A percentile compares a stretch with the other conserved stretches of the same genome.
These are phyloP conservation scores for Myrmecophaga tridactyla DNA, from an alignment of 2,113 vertebrate genomes.

Conservation along the genomic window DNA sequence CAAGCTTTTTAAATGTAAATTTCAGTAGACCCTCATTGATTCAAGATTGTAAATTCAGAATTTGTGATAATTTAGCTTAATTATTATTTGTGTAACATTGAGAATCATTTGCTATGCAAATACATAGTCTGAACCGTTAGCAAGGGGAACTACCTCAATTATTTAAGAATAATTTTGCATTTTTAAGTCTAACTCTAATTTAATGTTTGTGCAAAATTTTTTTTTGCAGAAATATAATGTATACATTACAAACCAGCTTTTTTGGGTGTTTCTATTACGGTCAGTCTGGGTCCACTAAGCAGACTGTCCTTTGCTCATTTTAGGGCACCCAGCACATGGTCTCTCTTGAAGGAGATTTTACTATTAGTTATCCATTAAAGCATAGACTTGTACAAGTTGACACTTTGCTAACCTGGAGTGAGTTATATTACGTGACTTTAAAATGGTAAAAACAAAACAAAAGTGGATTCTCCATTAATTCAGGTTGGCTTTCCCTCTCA, in stretches of 20 bases:
- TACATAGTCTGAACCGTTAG: neutral
- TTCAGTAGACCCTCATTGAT: neutral
- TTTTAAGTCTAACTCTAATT: slow-evolving; percentile 31
- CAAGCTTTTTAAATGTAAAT: neutral
- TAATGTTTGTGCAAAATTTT: neutral
- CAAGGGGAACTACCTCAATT: neutral
- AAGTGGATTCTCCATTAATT: neutral
- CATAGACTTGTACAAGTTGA: neutral
- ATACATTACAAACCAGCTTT: neutral
- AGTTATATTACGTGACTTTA: neutral
- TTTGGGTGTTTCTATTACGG: neutral
- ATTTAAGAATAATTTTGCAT: neutral
- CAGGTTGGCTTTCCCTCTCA: neutral
- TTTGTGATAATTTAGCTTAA: slow-evolving; percentile 9
- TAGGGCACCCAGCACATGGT: neutral
- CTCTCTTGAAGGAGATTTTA: neutral
- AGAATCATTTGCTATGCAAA: neutral
- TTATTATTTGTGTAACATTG: neutral
- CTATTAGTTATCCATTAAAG: neutral
- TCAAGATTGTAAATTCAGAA: neutral
- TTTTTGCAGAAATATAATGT: neutral
- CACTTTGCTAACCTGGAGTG: neutral
- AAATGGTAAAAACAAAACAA: neutral
- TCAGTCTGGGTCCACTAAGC: neutral
- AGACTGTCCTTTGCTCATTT: neutral